Evolutionary conservation across 2,888 invertebrate species (phyloP), one percentile per base, ranked within the genome.

Genomic region (Lamellibrachia columna): DNA sequence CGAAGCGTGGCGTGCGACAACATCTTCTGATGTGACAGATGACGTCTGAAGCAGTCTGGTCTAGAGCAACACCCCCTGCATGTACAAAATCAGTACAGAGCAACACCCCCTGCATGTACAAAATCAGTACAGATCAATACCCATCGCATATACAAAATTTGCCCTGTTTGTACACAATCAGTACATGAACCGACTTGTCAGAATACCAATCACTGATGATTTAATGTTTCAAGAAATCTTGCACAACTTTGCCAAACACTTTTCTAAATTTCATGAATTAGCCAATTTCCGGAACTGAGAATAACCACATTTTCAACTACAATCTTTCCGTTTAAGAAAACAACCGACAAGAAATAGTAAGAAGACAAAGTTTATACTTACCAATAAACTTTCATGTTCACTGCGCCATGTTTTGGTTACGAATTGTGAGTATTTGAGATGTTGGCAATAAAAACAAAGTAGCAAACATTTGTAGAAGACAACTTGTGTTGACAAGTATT

Each of bases 1-100:
- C 75, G 75, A 11, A n/a, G 15, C 75, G 75, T 6, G 22, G 75
- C 22, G 75, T 75, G 75, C n/a, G 75, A 75, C 75, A 75, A 75
- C 22, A 75, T 75, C 75, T 75, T 75, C 75, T 75, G 75, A 75
- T 75, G 75, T 75, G 75, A 75, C 75, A 75, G 75, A 75, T 15
- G 75, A 22, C 75, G 22, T 75, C 75, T 75, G 75, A 6, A n/a
- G 75, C 75, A 75, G 75, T 93, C 93, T 93, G 94, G 94, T 93
- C 94, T 94, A 95, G 95, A 95, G 94, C 95, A 94, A 95, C 94
- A 93, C 94, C 95, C 95, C 94, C 94, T 91, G 92, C 93, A 93
- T 93, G 93, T 93, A 94, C 91, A 92, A 75, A 75, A 75, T 75
- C 75, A 75, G 75, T 22, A 75, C 75, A 6, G 15, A 75, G 75